Evolutionary conservation across 2,797 vertebrate genomes (phyloP).

Genomic region (Chloroceryle inda): DNA sequence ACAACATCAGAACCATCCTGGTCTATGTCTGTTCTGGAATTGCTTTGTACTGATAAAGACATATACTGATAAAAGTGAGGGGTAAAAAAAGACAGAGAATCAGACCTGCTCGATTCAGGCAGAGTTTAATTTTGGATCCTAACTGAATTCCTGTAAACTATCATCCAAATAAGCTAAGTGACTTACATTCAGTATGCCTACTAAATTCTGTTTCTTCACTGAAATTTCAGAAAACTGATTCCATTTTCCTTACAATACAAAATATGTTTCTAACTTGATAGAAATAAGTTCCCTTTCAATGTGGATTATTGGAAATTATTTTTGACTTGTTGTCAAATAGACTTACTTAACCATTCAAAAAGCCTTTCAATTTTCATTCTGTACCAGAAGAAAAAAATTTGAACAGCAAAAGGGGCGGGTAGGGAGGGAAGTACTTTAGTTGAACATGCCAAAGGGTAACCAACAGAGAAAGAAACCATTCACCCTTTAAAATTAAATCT

Average conservation of each 20-base stretch:
- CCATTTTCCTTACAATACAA: not conserved
- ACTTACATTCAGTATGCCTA: not conserved
- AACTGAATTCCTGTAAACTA: not conserved
- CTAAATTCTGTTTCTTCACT: not conserved
- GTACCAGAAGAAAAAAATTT: not conserved
- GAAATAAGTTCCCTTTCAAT: not conserved
- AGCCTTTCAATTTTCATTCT: conserved; percentile 49
- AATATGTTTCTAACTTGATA: conserved; percentile 32
- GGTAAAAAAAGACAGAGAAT: not conserved
- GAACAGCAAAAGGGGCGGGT: not conserved
- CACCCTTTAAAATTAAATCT: conserved; percentile 18
- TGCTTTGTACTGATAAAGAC: not conserved
- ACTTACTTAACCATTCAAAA: conserved; percentile 16
- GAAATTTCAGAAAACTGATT: not conserved
- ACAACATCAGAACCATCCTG: not conserved
- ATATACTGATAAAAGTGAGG: rapidly evolving
- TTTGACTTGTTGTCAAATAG: conserved; percentile 34
- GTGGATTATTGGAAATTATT: not conserved
- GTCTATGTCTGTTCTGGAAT: rapidly evolving
- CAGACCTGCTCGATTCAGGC: not conserved
- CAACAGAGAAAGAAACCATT: conserved; percentile 42
- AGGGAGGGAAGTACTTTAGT: conserved; percentile 1
- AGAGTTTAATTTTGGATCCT: not conserved
- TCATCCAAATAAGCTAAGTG: not conserved
- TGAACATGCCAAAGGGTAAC: conserved; percentile 24